Base-by-base conservation (phyloP, 1,140 invertebrate genomes). In the Zaprionus gabonicus region DNA sequence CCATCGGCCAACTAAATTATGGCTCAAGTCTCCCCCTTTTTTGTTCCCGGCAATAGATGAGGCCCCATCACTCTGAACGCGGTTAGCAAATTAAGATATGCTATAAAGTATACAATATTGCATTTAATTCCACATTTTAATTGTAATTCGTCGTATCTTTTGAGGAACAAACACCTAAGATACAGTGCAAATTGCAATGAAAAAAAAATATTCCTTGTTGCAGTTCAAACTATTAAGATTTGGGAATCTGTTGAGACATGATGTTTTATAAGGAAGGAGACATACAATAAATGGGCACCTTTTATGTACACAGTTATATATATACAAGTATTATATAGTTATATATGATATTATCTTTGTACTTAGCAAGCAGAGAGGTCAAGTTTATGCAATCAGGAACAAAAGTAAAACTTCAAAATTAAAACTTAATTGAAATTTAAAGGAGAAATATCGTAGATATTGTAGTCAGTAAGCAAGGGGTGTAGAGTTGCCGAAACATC, bases 1-100 rank as follows among this genome's bases (percentile, higher is more conserved):
- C 56, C 60, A 46, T 60, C 23, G 23, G n/a, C 28, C 56, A 60
- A 41, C 46, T 60, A 59, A 68, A 68, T 68, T 68, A 73, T 60
- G 38, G 63, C 27, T 49, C 6, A 56, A 27, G 41, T n/a, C 25
- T 34, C 5, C 36, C 17, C 1, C 12, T 3, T 38, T 46, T 12
- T 46, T 12, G 10, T 44, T 3, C 23, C 13, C 6, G 1, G 38
- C 23, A 36, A 44, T 13, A 51, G 46, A 51, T 51, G 46, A 25
- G 46, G 1, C 20, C 9, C 46, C 46, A 51, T 51, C 20, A 13
- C 46, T 51, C 46, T 25, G 7, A 3, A 23, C 46, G 17, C 46
- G 20, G 20, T 25, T 51, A 23, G 9, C 9, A 23, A 51, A 51
- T 46, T 51, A 51, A 51, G 46, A 23, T 25, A 51, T 51, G 20